Conservation (phyloP, 2,113 vertebrate genomes). For the Chloropsis hardwickii region DNA sequence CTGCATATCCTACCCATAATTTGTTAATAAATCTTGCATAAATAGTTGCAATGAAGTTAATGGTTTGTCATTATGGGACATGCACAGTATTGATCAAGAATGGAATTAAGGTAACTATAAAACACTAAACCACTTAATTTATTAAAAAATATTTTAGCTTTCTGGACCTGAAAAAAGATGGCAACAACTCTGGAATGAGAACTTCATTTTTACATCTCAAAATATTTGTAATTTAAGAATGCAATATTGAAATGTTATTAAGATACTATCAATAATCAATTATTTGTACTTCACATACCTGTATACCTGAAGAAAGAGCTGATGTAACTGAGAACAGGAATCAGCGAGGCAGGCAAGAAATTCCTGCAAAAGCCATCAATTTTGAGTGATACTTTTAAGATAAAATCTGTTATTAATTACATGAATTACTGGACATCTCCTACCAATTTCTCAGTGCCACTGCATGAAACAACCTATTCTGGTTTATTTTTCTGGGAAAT, state of each 20-base stretch:
- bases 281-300: slow-evolving; percentile 73
- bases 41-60: background rate
- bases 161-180: background rate
- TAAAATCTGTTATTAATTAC: background rate
- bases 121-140: background rate
- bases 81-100: background rate
- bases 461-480: background rate
- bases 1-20: background rate
- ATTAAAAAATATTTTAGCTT: background rate
- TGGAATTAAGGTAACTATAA: background rate
- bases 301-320: slow-evolving; percentile 86
- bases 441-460: background rate
- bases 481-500: background rate
- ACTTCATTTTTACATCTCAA: background rate
- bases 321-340: slow-evolving; percentile 78
- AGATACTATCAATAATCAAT: background rate
- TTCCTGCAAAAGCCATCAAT: slow-evolving; percentile 76
- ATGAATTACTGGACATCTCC: background rate
- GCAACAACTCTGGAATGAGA: background rate
- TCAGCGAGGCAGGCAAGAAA: slow-evolving; percentile 84
- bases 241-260: background rate
- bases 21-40: background rate
- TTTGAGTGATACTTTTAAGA: background rate
- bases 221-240: background rate
- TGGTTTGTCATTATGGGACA: background rate